Evolutionary conservation across 2,113 vertebrate species (phyloP).

Genomic region (Cricetomys ansorgei): DNA sequence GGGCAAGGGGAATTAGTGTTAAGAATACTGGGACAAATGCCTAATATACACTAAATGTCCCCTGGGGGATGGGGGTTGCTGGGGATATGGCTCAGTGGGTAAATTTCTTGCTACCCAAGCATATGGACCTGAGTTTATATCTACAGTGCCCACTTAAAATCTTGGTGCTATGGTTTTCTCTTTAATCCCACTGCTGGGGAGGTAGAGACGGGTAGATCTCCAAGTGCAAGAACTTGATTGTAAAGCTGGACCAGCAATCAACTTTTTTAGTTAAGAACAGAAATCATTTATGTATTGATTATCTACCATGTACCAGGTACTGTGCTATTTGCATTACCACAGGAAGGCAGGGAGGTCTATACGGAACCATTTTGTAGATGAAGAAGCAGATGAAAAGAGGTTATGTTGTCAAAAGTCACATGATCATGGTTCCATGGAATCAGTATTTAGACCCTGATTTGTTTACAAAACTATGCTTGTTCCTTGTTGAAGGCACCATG

Average conservation of each 20-base stretch:
- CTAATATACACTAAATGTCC: conserved; percentile 53
- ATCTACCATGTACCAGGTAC: background rate
- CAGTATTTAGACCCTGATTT: background rate
- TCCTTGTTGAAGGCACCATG: background rate
- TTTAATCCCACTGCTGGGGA: background rate
- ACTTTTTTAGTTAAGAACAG: conserved; percentile 38
- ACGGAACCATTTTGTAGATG: conserved; percentile 4
- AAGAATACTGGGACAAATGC: conserved; percentile 46
- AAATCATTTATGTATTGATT: background rate
- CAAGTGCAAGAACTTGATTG: background rate
- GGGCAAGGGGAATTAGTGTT: conserved; percentile 48
- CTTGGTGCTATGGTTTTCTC: background rate
- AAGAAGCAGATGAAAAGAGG: conserved; percentile 43
- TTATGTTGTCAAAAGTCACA: background rate
- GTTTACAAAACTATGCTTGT: conserved; percentile 35
- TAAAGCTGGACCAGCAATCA: conserved; percentile 46
- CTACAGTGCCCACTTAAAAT: background rate
- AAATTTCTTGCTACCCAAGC: background rate
- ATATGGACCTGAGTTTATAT: background rate
- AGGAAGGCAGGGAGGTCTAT: conserved; percentile 27
- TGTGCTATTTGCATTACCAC: background rate
- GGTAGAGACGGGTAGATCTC: background rate
- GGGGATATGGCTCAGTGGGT: background rate
- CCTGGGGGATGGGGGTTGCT: background rate
- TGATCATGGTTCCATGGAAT: background rate